phyloP scores from a whole-genome alignment of 2,797 vertebrate genomes.

The Cuculus canorus region DNA sequence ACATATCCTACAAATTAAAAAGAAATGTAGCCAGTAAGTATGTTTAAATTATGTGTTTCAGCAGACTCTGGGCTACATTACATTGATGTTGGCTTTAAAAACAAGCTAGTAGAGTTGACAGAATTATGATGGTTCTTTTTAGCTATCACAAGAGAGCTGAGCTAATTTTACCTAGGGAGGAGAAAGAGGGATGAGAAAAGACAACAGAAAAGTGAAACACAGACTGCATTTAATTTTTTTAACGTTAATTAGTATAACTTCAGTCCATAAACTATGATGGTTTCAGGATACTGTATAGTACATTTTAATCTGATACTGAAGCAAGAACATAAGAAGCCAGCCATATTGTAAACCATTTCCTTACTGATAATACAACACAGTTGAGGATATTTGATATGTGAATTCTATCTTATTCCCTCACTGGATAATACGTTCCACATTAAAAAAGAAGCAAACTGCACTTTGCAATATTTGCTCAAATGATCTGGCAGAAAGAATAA shows the following conservation, averaged over 20 bases:
- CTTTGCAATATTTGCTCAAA: conserved; percentile 52
- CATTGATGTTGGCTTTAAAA: neutral
- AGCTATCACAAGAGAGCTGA: conserved; percentile 22
- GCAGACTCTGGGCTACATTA: neutral
- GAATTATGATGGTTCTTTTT: neutral
- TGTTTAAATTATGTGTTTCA: neutral
- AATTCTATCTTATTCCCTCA: conserved; percentile 29
- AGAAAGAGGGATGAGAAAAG: conserved; percentile 18
- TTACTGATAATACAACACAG: conserved; percentile 12
- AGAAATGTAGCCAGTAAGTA: neutral
- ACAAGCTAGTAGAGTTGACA: neutral
- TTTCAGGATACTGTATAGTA: neutral
- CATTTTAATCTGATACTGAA: conserved; percentile 28
- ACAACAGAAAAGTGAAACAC: conserved; percentile 26
- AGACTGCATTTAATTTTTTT: conserved; percentile 44
- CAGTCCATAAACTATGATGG: conserved; percentile 48
- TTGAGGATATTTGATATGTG: conserved; percentile 10
- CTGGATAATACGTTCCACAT: conserved; percentile 34
- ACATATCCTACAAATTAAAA: neutral
- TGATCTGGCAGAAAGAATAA: conserved; percentile 47
- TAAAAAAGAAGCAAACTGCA: conserved; percentile 47
- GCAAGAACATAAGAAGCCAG: conserved; percentile 6
- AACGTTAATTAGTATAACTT: conserved; percentile 57
- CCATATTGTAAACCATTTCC: conserved; percentile 21
- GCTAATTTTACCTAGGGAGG: conserved; percentile 29